Evolutionary conservation across 2,113 vertebrate genomes (phyloP), one percentile per base, ranked within the genome.

Genomic region (Forbesichthys papilliferus): DNA sequence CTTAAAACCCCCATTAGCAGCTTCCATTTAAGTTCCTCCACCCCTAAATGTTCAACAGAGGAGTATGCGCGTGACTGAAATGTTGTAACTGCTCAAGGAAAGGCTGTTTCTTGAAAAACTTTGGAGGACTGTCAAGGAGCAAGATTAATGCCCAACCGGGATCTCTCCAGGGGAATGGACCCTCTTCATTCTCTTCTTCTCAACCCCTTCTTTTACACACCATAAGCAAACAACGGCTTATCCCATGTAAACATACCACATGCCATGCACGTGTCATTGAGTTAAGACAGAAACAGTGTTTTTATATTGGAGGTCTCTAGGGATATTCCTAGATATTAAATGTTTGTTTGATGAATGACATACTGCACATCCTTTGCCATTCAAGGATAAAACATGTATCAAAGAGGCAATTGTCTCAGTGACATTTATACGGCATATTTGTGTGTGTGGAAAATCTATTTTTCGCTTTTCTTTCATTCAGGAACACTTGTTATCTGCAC

Each of bases 61-160:
- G 81, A 13, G 80, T 86, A 82, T 89, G 85, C 89, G 87, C 90
- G 89, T 92, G 89, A 92, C 68, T 90, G 89, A 92, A 90, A 91
- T 87, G 86, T 91, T 93, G 90, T 92, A 93, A 93, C 91, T 86
- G 90, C 90, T 88, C 68, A 91, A 91, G 92, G 90, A 93, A 92
- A 91, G 85, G 78, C 80, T 68, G 86, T 87, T 91, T 90, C 90
- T 93, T 89, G 86, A 92, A 87, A 92, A 93, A 92, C 89, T 90
- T 93, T 84, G 83, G 81, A 68, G 86, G 89, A 87, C 91, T 92
- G 90, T 92, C 92, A 92, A 87, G 74, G 78, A 75, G 86, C 86
- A 92, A 92, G 91, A 93, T 93, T 91, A 93, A 93, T 93, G 90
- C 83, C 78, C 65, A 61, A 83, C 85, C 81, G 59, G 61, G 66